Base-by-base conservation (phyloP, 2,888 invertebrate species). In the Ecdyonurus torrentis region DNA sequence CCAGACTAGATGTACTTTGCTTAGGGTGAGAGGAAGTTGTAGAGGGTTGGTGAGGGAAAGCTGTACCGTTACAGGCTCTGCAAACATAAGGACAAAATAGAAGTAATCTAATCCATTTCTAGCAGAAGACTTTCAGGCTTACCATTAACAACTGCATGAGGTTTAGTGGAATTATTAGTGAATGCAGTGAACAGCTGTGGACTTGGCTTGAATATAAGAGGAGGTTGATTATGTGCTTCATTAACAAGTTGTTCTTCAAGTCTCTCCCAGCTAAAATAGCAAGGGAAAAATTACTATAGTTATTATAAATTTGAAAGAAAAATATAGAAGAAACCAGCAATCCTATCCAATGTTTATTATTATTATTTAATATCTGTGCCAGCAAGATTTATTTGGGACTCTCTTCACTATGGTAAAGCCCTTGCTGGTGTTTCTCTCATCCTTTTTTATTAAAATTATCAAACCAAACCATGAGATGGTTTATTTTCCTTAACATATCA, bases 41-140 rank as follows among this genome's bases (percentile, higher is more conserved):
- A 91, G 74, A 0, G 87, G 87, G 75, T 92, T 92, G 67, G 81
- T 79, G 66, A 95, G 77, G 62, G 83, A 82, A 24, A 94, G 78
- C 53, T 86, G 84, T 62, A 94, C 79, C 73, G 86, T 86, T 62
- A 94, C 84, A 0, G 89, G 87, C 73, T 95, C 94, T 83, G 74
- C 61, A 75, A 74, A 66, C 62, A n/a, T n/a, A n/a, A n/a, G n/a
- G n/a, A n/a, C 64, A 65, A 65, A 67, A 65, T 2, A n/a, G 62
- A 63, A 53, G 20, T 58, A 20, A 22, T 3, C 53, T 5, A 22
- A 3, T 58, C 60, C 18, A 63, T 1, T 23, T 1, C 18, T 25
- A 23, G 18, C 23, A 60, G n/a, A n/a, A n/a, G n/a, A n/a, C n/a
- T n/a, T n/a, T n/a, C n/a, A n/a, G n/a, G 62, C 71, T 69, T 70